Evolutionary conservation across 2,888 invertebrate species (phyloP), one percentile per base, ranked within the genome.

Genomic region (Epinotia demarniana): DNA sequence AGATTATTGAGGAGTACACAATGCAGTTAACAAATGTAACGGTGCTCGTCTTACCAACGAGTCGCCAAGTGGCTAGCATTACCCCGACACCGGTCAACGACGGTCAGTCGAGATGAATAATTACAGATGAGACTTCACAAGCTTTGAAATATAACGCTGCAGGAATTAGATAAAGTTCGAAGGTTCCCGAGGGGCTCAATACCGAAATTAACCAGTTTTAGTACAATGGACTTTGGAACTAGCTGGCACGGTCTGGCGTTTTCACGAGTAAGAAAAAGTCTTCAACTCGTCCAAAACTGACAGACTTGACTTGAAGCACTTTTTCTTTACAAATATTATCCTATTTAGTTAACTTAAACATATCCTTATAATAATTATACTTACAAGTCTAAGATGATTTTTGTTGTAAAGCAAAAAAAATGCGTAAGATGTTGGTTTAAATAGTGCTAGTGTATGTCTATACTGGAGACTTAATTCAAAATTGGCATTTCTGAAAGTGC

Each of bases 71-170:
- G 81, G 83, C 86, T 79, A 82, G 81, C 78, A 83, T 83, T 81
- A 87, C 90, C 83, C 82, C 76, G 89, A 90, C 83, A 89, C 90
- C 88, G 89, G 89, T 87, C 87, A 88, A 83, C 83, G 83, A 80
- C 82, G 90, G 89, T 86, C 88, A 90, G 83, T 86, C 77, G 84
- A 87, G 86, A 85, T 84, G 81, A 88, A 87, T 92, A 90, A 92
- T 92, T 92, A 91, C 86, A 89, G 88, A 86, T 86, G 87, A 86
- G 86, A 86, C 86, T 86, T 81, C 80, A 80, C 83, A 83, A 83
- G 86, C 92, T 93, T 92, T 92, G 93, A 90, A 92, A 92, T 79
- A 79, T 82, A 85, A 92, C 87, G 89, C 89, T 84, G 74, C 77
- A 84, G 83, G 84, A 87, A 86, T 87, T 85, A 84, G 79, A 85